Conservation (phyloP, 2,888 invertebrate species). For the Drosophila percnosoma region DNA sequence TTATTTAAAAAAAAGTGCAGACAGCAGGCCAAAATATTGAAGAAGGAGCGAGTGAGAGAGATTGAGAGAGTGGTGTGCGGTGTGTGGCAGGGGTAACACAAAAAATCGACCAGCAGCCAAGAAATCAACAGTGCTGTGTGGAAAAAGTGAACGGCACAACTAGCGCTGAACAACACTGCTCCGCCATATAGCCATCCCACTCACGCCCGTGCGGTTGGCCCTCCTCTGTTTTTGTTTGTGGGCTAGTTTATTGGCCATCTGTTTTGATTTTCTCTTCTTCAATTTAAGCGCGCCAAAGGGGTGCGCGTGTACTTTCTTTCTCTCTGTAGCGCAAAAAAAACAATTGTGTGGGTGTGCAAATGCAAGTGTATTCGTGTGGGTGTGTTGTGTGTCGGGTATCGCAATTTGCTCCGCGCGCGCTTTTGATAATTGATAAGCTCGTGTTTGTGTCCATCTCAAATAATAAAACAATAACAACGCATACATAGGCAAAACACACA, state of each 20-base stretch:
- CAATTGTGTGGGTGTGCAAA: slow-evolving; percentile 43
- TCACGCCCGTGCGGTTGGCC: slow-evolving; percentile 45
- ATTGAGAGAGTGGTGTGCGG: background rate
- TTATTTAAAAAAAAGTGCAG: slow-evolving; percentile 56
- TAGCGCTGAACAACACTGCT: slow-evolving; percentile 54
- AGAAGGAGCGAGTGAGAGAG: slow-evolving; percentile 9
- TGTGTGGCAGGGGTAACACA: slow-evolving; percentile 16
- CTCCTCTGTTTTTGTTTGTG: slow-evolving; percentile 59
- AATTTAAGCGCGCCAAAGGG: slow-evolving; percentile 79
- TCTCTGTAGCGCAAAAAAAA: slow-evolving; percentile 23
- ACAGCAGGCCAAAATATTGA: slow-evolving; percentile 44
- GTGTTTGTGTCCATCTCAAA: slow-evolving; percentile 53
- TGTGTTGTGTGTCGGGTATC: slow-evolving; percentile 53
- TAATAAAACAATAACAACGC: slow-evolving; percentile 49
- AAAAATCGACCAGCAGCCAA: slow-evolving; percentile 55
- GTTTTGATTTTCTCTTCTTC: slow-evolving; percentile 77
- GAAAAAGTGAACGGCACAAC: slow-evolving; percentile 60
- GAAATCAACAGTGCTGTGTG: slow-evolving; percentile 68
- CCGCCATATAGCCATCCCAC: slow-evolving; percentile 41
- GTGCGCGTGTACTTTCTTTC: slow-evolving; percentile 80
- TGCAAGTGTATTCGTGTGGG: slow-evolving; percentile 6
- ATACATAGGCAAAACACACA: slow-evolving; percentile 4
- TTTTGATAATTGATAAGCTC: slow-evolving; percentile 71
- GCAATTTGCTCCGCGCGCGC: slow-evolving; percentile 61
- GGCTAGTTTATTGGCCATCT: slow-evolving; percentile 67